Evolutionary conservation across 2,888 invertebrate genomes (phyloP), one percentile per base, ranked within the genome.

Genomic region (Trichogramma dendrolimi): DNA sequence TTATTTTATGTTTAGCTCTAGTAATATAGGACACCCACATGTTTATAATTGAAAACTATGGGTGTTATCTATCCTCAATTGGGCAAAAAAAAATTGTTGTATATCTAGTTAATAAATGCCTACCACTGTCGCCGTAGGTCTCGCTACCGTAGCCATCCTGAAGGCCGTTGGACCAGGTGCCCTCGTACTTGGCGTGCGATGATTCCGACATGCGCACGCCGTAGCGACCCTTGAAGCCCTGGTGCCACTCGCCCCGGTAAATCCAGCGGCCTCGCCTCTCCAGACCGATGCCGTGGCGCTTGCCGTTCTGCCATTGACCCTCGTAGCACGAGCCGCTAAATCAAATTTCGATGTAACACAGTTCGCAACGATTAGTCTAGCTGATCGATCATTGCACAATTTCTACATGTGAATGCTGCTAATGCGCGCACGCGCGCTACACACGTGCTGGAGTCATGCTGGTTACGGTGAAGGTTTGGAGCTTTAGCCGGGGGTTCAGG

Each of bases 91-190:
- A 46, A 46, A 46, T 10, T 46, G 8, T 46, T 46, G 14, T 27
- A 27, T 3, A 27, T 27, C 27, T 2, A 27, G 27, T 27, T 2
- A 27, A 1, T 27, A 11, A 41, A n/a, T 43, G 83, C 89, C 88
- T 81, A 97, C 98, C 98, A 81, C 96, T 96, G 82, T 99, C 99
- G 64, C 97, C 97, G 81, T 99, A 99, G 65, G 96, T 97, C 83
- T 99, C 99, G 55, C 96, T 96, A 71, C 99, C 99, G 82, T 98
- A 99, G 71, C 99, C 99, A 80, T 99, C 99, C 82, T 99, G 98
- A 66, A 98, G 87, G 70, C 98, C 98, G 73, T 92, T 94, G 70
- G 97, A 95, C 99, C 99, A 99, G 67, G 96, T 96, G 75, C 96
- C 96, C 81, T 96, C 95, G 83, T 96, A 96, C 81, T 94, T 94